Base-by-base conservation (phyloP, 1,140 invertebrate species). In the Euura lappo region DNA sequence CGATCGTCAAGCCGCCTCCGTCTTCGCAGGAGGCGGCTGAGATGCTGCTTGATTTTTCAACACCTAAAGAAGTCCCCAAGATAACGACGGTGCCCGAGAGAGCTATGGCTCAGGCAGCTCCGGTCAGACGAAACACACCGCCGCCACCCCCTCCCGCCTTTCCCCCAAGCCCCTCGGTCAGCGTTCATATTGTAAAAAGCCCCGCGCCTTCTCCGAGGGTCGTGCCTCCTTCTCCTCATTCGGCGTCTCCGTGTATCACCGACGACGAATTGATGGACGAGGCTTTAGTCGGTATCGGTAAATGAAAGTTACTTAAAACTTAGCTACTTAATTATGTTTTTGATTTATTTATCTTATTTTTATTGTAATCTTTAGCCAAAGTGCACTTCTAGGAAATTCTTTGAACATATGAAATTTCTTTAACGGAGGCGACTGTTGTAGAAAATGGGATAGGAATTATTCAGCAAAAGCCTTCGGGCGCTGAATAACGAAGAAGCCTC, bases 211-310 rank as follows among this genome's bases (percentile, higher is more conserved):
- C 92, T 11, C 93, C 92, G 0, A 83, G 93, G 7, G 89, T 93
- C 11, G 90, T 90, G 3, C 85, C 86, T 3, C 90, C 92, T 2
- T 93, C 93, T 6, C 93, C 93, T 2, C 93, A 93, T 79, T 76
- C 77, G 2, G 91, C 91, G 51, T 95, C 94, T 2, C 94, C 95
- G 4, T 94, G 92, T 77, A 93, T 94, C 72, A 95, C 95, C 72
- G 95, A 97, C 79, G 95, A 97, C 83, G 95, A 97, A 79, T 90
- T 96, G 2, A 96, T 96, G 93, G 95, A 97, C 82, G 95, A 95
- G 81, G 94, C 95, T 2, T 86, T 96, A 42, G 93, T 94, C 46
- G 93, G 93, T 66, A 87, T 93, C 86, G 93, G 91, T 43, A 91
- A 91, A 87, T 91, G 88, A 89, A 86, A 84, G 78, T 83, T 86